Percentiles rank a stretch among this genome's conserved stretches.
phyloP scores from a whole-genome alignment of 2,888 invertebrate genomes.

The Chesias legatella region DNA sequence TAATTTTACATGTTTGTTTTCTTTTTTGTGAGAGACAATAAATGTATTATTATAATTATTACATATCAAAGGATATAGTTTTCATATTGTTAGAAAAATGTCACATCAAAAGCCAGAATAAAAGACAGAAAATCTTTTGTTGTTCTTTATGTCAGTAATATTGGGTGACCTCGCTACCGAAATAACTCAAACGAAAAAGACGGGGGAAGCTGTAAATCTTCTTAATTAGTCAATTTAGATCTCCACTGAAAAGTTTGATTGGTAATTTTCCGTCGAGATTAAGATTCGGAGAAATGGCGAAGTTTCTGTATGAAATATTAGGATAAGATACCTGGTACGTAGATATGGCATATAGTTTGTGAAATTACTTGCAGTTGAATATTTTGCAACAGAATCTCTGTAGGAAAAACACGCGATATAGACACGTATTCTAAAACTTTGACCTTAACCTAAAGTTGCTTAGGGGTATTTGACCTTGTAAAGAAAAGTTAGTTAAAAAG shows the following conservation, averaged over 20 bases:
- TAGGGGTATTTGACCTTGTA: too few species aligned
- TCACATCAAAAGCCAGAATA: constrained; percentile 61
- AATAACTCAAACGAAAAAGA: constrained; percentile 58
- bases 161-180: constrained; percentile 54
- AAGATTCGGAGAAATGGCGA: constrained; percentile 41
- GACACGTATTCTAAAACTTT: too few species aligned
- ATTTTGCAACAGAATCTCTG: too few species aligned
- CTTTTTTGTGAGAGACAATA: too few species aligned
- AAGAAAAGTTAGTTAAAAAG: too few species aligned
- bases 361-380: too few species aligned
- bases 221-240: constrained; percentile 73
- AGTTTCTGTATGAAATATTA: neutral
- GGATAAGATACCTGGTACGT: too few species aligned
- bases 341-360: too few species aligned
- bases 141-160: constrained; percentile 41
- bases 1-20: too few species aligned
- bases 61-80: neutral
- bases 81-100: constrained; percentile 27
- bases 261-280: constrained; percentile 49
- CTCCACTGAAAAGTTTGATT: constrained; percentile 64
- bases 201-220: constrained; percentile 71
- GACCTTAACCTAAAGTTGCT: too few species aligned
- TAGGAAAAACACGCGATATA: too few species aligned
- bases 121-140: constrained; percentile 46
- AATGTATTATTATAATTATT: too few species aligned